Percentiles rank a stretch among this genome's conserved stretches.
These are phyloP conservation scores for Caradrina clavipalpis DNA, from an alignment of 2,888 invertebrate genomes.

Conservation along the genomic window DNA sequence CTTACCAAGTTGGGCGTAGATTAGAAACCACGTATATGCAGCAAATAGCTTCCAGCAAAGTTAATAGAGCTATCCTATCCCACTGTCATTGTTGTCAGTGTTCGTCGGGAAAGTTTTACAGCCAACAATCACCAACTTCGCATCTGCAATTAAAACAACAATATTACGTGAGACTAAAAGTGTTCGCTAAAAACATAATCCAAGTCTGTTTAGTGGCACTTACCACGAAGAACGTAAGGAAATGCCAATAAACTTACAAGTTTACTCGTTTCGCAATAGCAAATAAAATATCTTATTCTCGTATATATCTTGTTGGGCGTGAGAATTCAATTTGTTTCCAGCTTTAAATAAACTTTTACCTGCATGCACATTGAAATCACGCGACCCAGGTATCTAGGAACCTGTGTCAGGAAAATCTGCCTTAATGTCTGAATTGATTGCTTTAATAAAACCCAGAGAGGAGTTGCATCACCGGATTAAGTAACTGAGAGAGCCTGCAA, in stretches of 20 bases:
- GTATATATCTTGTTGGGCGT: conserved; percentile 29
- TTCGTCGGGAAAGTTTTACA: conserved; percentile 57
- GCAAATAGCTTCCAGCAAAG: conserved; percentile 44
- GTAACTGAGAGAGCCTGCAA: conserved; percentile 19
- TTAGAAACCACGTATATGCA: conserved; percentile 44
- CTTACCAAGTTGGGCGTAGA: conserved; percentile 35
- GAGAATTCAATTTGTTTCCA: conserved; percentile 49
- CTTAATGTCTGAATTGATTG: conserved; percentile 20
- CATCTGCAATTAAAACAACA: conserved; percentile 59
- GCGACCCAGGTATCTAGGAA: background rate
- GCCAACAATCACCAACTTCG: conserved; percentile 49
- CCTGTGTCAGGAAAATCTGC: conserved; percentile 13
- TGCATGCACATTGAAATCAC: background rate
- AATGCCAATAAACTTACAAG: conserved; percentile 39
- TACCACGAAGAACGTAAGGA: conserved; percentile 27
- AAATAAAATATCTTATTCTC: conserved; percentile 38
- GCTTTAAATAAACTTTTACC: conserved; percentile 34
- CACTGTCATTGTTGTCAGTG: conserved; percentile 59
- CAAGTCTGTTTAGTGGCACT: conserved; percentile 53
- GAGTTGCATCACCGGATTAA: conserved; percentile 28
- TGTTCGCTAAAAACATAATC: conserved; percentile 52
- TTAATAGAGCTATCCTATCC: conserved; percentile 46
- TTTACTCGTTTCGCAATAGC: conserved; percentile 31
- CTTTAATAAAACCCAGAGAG: conserved; percentile 28
- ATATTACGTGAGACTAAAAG: conserved; percentile 48